Evolutionary conservation across 1,140 invertebrate species (phyloP).

Genomic region (Drosophila navojoa): DNA sequence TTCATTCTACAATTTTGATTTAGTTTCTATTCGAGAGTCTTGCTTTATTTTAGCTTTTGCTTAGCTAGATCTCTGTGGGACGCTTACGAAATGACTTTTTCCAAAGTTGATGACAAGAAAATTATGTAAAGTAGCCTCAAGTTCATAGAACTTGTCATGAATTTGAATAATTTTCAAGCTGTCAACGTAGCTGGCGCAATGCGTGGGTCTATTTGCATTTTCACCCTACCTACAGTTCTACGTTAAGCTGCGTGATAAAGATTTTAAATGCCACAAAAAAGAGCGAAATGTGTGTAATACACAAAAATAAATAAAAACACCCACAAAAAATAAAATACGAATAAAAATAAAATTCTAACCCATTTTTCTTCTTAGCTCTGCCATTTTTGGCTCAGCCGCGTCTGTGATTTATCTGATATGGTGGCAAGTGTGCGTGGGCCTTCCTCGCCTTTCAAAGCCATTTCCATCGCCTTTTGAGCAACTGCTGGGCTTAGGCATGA

Average conservation of each 20-base stretch:
- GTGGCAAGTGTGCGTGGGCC: not conserved
- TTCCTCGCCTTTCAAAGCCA: not conserved
- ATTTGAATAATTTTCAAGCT: conserved; percentile 66
- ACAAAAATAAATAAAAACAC: too few species aligned
- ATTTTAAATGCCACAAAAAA: conserved; percentile 25
- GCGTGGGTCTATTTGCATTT: conserved; percentile 36
- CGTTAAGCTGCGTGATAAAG: conserved; percentile 38
- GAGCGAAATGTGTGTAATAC: not conserved
- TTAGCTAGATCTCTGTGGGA: conserved; percentile 1
- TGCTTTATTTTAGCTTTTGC: conserved; percentile 4
- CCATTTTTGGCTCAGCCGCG: conserved; percentile 41
- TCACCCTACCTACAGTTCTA: conserved; percentile 2
- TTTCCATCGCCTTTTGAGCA: conserved; percentile 22
- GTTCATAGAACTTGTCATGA: conserved; percentile 64
- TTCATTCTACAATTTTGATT: conserved; percentile 16
- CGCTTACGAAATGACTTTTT: conserved; percentile 30
- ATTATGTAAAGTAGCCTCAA: conserved; percentile 75
- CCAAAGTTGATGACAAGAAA: conserved; percentile 51
- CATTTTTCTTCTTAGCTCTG: conserved; percentile 27
- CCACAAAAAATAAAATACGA: conserved; percentile 15
- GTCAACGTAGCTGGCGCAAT: conserved; percentile 16
- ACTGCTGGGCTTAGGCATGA: conserved; percentile 20
- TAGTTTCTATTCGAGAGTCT: not conserved
- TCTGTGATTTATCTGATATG: conserved; percentile 62
- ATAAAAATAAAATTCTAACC: conserved; percentile 2